Base-by-base conservation (phyloP, 2,888 invertebrate species). In the Saturnia japonica region DNA sequence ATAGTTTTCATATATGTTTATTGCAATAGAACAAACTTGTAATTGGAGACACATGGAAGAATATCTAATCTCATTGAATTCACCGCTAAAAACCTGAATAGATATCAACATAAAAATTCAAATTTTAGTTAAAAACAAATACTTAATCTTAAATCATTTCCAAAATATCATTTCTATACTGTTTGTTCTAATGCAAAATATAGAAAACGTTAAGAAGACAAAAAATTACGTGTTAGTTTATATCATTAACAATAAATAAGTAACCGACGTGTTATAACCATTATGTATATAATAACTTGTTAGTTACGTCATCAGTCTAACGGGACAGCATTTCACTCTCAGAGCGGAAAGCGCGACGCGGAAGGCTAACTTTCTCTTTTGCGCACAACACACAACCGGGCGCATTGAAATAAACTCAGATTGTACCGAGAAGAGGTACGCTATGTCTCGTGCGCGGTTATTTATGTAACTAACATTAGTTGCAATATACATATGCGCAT, bases 261-360 rank as follows among this genome's bases (percentile, higher is more conserved):
- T 60, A 60, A 60, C 57, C 57, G 57, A 77, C 75, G 72, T 72
- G 71, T 77, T 78, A 75, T 77, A 73, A 74, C 74, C 76, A 78
- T 78, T 78, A 83, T 81, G 82, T 83, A 83, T 85, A 87, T 84
- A 84, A 85, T 82, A 78, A 79, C 81, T 81, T 81, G 79, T 80
- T 77, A 77, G 89, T 94, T 93, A 91, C 93, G 92, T 93, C 91
- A 92, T 80, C 57, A 14, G 57, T 28, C 82, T 80, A 85, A 92
- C 92, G 92, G 93, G 93, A 93, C 91, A 90, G 86, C 92, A 92
- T 92, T 93, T 93, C 93, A 93, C 93, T 93, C 91, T 93, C 91
- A 80, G 82, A 83, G 90, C 93, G 93, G 91, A 91, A 93, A 92
- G 91, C 89, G 89, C 91, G 88, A 91, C 87, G 92, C 92, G 93